Conservation (phyloP, 2,888 invertebrate genomes). For the Torymus auratus region DNA sequence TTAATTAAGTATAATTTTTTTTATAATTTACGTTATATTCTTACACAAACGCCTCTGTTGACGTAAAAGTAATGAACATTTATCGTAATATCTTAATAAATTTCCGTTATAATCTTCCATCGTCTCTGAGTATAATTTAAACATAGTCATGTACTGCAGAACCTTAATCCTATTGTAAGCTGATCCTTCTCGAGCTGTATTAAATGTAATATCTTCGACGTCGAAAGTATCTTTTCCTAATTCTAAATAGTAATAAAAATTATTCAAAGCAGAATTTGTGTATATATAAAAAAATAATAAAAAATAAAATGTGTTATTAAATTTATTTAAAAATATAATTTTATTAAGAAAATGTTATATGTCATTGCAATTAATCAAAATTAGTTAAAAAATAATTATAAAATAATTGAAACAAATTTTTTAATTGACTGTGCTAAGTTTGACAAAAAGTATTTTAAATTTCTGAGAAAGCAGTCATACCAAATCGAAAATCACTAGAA, state of each 20-base stretch:
- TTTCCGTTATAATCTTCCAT: slow-evolving; percentile 79
- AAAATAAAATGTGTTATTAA: too few species aligned
- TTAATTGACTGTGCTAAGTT: too few species aligned
- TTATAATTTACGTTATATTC: slow-evolving; percentile 58
- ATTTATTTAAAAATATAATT: too few species aligned
- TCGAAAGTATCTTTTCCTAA: slow-evolving; percentile 67
- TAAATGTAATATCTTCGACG: slow-evolving; percentile 65
- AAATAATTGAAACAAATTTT: too few species aligned
- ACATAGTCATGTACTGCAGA: slow-evolving; percentile 78
- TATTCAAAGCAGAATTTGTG: too few species aligned
- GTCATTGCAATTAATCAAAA: too few species aligned
- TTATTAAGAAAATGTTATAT: too few species aligned
- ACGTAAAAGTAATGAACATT: slow-evolving; percentile 79
- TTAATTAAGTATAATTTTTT: slow-evolving; percentile 16
- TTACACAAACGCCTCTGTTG: slow-evolving; percentile 80
- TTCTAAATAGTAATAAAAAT: slow-evolving; percentile 63
- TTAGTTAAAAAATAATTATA: too few species aligned
- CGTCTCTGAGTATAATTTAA: slow-evolving; percentile 77
- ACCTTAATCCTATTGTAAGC: slow-evolving; percentile 77
- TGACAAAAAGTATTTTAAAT: neutral
- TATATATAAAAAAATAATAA: neutral
- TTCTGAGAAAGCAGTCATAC: slow-evolving; percentile 11
- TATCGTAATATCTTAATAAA: slow-evolving; percentile 78
- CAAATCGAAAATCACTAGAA: slow-evolving; percentile 18
- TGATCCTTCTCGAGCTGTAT: slow-evolving; percentile 66